phyloP scores from a whole-genome alignment of 2,113 vertebrate species.

The Catharus fuscescens region DNA sequence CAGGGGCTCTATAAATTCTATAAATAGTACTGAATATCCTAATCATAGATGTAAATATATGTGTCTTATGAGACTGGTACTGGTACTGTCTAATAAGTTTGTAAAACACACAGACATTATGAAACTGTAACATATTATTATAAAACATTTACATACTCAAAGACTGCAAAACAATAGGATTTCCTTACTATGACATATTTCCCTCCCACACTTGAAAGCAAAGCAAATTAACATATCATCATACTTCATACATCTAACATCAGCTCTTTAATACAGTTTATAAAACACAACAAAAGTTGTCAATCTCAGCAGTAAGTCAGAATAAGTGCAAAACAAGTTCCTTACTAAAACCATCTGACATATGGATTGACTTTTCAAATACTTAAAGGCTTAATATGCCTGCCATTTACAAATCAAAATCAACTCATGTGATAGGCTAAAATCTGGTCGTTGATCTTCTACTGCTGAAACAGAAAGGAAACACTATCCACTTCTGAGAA shows the following conservation, averaged over 20 bases:
- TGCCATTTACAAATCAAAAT: background rate
- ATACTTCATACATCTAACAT: slow-evolving; percentile 13
- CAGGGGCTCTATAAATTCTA: background rate
- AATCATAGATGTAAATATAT: background rate
- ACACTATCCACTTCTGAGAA: background rate
- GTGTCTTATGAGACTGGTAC: background rate
- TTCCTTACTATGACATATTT: slow-evolving; percentile 32
- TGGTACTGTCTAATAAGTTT: slow-evolving; percentile 7
- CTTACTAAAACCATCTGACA: background rate
- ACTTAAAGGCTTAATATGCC: background rate
- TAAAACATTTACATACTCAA: slow-evolving; percentile 49
- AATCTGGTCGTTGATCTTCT: background rate
- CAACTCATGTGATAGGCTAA: background rate
- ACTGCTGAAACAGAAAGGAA: background rate
- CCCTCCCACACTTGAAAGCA: slow-evolving; percentile 34
- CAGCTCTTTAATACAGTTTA: background rate
- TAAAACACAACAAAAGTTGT: slow-evolving; percentile 13
- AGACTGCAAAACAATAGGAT: slow-evolving; percentile 42
- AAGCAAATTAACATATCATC: slow-evolving; percentile 17
- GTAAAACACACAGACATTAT: slow-evolving; percentile 31
- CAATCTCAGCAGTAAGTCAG: background rate
- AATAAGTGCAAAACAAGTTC: background rate
- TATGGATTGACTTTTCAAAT: background rate
- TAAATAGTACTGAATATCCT: background rate
- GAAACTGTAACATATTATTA: slow-evolving; percentile 42